Evolutionary conservation across 2,797 vertebrate species (phyloP), one percentile per base, ranked within the genome.

Genomic region (Artibeus jamaicensis): DNA sequence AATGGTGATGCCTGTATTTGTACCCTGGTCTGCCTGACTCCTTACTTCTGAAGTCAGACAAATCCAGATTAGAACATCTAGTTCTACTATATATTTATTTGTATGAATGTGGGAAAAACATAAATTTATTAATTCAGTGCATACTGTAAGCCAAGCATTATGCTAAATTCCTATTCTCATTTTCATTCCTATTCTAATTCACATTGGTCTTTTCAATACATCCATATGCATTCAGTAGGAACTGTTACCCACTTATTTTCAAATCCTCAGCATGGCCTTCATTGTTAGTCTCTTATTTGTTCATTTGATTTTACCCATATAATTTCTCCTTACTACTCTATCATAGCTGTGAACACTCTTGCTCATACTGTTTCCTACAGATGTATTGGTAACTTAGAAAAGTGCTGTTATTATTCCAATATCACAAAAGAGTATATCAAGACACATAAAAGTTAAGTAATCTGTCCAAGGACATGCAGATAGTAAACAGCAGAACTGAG

Each of bases 231-330:
- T 57, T 78, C 74, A 44, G 21, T 59, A 73, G 42, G 79, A n/a
- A 68, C 3, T 82, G 39, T 78, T 89, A 46, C 37, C 29, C 9
- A 82, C 46, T 93, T 91, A 89, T 67, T 94, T 94, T 91, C 39
- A 93, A 34, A 77, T 85, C 39, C 10, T 87, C 26, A 29, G 42
- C 8, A 42, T 68, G 24, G 3, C 3, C 93, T 95, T 88, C 65
- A 81, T 92, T 93, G 76, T 71, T 85, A 85, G 48, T 62, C 71
- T 83, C 21, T 57, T 74, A 29, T 29, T 76, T 93, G 10, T 93
- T 89, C 42, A 74, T 82, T 94, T 93, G 14, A 78, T 59, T 95
- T 87, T 74, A 81, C 59, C 94, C n/a, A 46, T 57, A 83, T 83
- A 83, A 65, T 44, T 83, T 83, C 19, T 83, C 12, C 10, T 65